Conservation (phyloP, 2,113 vertebrate genomes). For the Dryoscopus gambensis region DNA sequence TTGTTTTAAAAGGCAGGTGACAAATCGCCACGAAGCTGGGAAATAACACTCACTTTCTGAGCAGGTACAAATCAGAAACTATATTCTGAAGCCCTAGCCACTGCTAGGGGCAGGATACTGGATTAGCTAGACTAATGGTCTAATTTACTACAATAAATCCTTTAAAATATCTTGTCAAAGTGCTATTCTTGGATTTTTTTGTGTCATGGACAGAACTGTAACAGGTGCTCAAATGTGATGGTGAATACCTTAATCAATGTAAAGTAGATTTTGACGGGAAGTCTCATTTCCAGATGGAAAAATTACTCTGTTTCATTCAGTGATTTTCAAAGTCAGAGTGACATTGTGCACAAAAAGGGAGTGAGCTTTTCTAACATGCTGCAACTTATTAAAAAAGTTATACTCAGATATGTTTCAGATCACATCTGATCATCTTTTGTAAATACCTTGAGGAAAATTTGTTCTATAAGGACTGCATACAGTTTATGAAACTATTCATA, state of each 20-base stretch:
- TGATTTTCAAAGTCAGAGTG: slow-evolving; percentile 10
- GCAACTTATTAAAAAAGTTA: neutral
- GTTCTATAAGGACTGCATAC: neutral
- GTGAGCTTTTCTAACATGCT: neutral
- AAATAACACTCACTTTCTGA: neutral
- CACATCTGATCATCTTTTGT: neutral
- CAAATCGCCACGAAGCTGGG: neutral
- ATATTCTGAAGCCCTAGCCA: neutral
- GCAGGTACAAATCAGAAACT: neutral
- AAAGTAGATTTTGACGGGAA: slow-evolving; percentile 13
- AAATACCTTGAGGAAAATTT: neutral
- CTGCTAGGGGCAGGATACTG: neutral
- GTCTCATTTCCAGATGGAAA: slow-evolving; percentile 10
- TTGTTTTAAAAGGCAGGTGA: neutral
- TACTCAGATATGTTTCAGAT: neutral
- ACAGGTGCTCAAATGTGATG: neutral
- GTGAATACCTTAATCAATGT: neutral
- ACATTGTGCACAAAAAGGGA: neutral
- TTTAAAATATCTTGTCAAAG: neutral
- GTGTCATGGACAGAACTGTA: neutral
- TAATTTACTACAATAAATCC: neutral
- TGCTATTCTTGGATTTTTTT: neutral
- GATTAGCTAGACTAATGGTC: neutral
- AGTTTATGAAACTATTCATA: neutral
- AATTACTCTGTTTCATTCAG: neutral